phyloP scores from a whole-genome alignment of 2,797 vertebrate genomes.

The Leuciscus waleckii region DNA sequence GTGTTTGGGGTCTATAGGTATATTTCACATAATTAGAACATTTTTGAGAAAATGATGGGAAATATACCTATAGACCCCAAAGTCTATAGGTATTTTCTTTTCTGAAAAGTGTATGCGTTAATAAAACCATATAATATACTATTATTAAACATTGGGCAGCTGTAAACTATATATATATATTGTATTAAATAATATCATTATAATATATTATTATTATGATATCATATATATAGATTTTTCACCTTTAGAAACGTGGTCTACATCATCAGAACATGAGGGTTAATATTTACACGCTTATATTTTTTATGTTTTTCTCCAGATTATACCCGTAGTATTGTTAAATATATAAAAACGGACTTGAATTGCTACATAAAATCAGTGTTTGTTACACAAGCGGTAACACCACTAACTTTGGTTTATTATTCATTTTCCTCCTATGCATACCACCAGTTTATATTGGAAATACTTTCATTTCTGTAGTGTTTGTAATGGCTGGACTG shows the following conservation, averaged over 20 bases:
- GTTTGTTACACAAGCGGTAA: background rate
- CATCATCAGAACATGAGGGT: background rate
- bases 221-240: background rate
- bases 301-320: background rate
- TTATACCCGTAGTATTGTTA: background rate
- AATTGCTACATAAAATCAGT: background rate
- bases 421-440: background rate
- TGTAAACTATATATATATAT: background rate
- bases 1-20: background rate
- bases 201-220: too few relatives aligned
- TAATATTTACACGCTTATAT: background rate
- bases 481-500: slow-evolving; percentile 73
- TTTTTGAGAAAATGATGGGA: background rate
- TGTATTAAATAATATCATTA: too few relatives aligned
- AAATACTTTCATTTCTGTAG: slow-evolving; percentile 14
- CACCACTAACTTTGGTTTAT: background rate
- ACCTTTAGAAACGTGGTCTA: background rate
- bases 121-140: background rate
- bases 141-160: background rate
- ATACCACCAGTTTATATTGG: background rate
- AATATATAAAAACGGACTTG: background rate
- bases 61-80: too few relatives aligned
- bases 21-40: background rate
- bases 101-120: background rate
- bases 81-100: background rate